phyloP scores from a whole-genome alignment of 2,888 invertebrate species.

The Malthinus seriepunctatus region DNA sequence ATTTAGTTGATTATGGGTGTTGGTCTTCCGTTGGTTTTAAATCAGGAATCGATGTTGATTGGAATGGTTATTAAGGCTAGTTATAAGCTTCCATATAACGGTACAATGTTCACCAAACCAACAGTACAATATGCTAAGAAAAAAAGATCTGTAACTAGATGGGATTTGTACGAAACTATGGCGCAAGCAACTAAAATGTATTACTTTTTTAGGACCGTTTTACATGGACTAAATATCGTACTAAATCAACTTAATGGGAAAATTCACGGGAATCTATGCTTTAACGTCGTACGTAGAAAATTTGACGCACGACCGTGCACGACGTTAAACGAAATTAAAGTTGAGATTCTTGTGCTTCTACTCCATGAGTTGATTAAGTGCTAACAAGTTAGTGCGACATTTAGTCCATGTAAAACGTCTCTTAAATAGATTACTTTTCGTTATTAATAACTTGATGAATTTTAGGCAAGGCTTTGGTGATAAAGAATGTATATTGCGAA shows the following conservation, averaged over 20 bases:
- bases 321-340: too few species aligned
- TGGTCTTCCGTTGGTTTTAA: constrained; percentile 57
- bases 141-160: constrained; percentile 53
- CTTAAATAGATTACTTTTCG: neutral
- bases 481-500: constrained; percentile 66
- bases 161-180: constrained; percentile 69
- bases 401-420: too few species aligned
- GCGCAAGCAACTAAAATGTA: constrained; percentile 64
- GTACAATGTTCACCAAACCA: constrained; percentile 39
- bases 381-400: too few species aligned
- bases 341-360: too few species aligned
- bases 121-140: constrained; percentile 33
- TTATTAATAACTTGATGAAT: constrained; percentile 12
- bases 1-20: constrained; percentile 55
- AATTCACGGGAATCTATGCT: too few species aligned
- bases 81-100: constrained; percentile 46
- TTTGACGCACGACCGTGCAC: too few species aligned
- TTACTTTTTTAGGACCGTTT: constrained; percentile 30
- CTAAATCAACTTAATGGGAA: too few species aligned
- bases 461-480: constrained; percentile 62
- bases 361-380: too few species aligned
- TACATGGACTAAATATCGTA: too few species aligned
- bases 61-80: constrained; percentile 56
- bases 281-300: too few species aligned
- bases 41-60: constrained; percentile 53